Conservation (phyloP, 2,113 vertebrate species). For the Mobula birostris region DNA sequence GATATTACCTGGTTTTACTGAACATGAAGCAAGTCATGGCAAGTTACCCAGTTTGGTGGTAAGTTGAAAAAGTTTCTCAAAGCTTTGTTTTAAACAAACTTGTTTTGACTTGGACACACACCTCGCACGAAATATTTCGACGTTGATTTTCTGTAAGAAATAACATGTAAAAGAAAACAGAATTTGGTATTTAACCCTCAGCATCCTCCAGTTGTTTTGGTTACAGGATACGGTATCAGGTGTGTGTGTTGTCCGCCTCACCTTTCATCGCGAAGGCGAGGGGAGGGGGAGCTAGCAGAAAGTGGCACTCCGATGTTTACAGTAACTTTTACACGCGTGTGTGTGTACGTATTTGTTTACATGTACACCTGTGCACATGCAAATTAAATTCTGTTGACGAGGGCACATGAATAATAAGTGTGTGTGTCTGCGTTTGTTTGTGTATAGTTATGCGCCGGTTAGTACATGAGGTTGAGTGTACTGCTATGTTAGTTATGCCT, state of each 20-base stretch:
- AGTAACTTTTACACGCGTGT: not conserved
- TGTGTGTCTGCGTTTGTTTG: not conserved
- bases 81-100: conserved; percentile 39
- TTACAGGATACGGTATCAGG: conserved; percentile 7
- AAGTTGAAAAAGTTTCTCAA: conserved; percentile 51
- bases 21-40: conserved; percentile 71
- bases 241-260: not conserved
- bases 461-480: not conserved
- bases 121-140: not conserved
- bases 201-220: not conserved
- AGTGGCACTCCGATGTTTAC: not conserved
- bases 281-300: not conserved
- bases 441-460: not conserved
- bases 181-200: not conserved
- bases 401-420: not conserved
- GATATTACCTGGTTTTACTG: conserved; percentile 76
- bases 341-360: not conserved
- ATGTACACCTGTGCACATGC: not conserved
- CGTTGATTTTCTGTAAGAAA: not conserved
- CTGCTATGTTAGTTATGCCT: not conserved
- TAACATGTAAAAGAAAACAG: not conserved
- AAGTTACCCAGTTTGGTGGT: conserved; percentile 90
- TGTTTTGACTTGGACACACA: conserved; percentile 9
- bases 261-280: not conserved
- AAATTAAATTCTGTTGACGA: not conserved